These are phyloP conservation scores for Dendrocincla fuliginosa DNA, from an alignment of 2,797 vertebrate species.

Conservation along the genomic window DNA sequence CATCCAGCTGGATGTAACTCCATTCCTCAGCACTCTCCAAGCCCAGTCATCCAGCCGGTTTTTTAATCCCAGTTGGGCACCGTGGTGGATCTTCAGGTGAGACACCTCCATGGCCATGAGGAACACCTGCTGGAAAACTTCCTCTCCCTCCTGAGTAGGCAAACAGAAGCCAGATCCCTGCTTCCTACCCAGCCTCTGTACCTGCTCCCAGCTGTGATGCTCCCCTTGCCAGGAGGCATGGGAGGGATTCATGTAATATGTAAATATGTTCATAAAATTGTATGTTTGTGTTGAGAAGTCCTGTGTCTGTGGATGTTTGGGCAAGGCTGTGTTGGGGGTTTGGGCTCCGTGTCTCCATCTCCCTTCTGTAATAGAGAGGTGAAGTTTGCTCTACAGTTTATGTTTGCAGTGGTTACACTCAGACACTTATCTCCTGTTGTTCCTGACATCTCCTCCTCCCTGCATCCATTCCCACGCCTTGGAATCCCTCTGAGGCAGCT, in stretches of 20 bases:
- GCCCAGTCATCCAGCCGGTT: neutral
- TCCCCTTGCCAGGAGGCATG: neutral
- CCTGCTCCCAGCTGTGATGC: neutral
- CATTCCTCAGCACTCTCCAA: neutral
- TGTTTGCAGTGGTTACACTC: neutral
- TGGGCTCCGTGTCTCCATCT: neutral
- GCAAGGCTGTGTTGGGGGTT: neutral
- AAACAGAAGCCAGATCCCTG: neutral
- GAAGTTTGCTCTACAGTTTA: neutral
- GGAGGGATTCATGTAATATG: neutral
- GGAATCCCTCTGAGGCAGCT: neutral
- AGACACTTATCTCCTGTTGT: no score
- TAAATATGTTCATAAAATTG: fast-evolving
- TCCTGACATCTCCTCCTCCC: neutral
- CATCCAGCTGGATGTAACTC: neutral
- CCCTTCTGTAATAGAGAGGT: neutral
- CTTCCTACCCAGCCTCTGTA: neutral
- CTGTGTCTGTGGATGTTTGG: neutral
- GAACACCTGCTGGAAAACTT: neutral
- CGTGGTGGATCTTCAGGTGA: neutral
- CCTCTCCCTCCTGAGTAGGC: neutral
- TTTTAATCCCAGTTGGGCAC: neutral
- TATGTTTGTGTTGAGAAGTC: neutral
- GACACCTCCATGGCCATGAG: neutral
- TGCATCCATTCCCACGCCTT: neutral